Conservation (phyloP, 2,113 vertebrate species). For the Spheniscus mendiculus region DNA sequence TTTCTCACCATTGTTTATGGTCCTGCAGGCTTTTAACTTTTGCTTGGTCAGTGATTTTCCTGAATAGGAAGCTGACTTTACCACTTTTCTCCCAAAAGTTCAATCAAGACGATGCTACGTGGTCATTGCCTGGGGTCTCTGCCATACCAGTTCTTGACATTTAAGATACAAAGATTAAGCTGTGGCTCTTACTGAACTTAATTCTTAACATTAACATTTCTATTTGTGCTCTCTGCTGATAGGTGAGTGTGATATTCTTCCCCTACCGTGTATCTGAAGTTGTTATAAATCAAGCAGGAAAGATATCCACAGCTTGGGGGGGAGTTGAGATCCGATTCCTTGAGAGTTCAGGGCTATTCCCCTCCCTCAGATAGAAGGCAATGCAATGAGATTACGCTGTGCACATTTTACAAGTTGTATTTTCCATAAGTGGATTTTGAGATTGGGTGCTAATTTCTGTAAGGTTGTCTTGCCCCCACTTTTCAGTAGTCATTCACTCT, state of each 20-base stretch:
- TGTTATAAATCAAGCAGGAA: neutral
- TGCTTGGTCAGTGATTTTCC: slow-evolving; percentile 3
- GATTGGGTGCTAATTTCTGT: neutral
- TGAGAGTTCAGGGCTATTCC: neutral
- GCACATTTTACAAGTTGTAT: neutral
- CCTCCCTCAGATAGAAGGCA: neutral
- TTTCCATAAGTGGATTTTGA: neutral
- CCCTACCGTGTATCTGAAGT: neutral
- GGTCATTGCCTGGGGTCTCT: neutral
- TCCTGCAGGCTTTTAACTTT: slow-evolving; percentile 15
- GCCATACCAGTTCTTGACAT: neutral
- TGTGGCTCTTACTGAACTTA: neutral
- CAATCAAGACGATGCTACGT: neutral
- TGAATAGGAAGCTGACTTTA: neutral
- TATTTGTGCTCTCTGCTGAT: slow-evolving; percentile 17
- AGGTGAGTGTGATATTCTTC: neutral
- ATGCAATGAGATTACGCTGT: neutral
- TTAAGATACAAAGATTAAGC: slow-evolving; percentile 39
- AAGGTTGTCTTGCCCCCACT: neutral
- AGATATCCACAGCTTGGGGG: neutral
- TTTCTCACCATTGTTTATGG: neutral
- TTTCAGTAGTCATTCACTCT: neutral
- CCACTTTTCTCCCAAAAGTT: slow-evolving; percentile 12
- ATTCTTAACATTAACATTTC: neutral
- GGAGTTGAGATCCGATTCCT: neutral